Evolutionary conservation across 2,888 invertebrate species (phyloP).

Genomic region (Phortica okadai): DNA sequence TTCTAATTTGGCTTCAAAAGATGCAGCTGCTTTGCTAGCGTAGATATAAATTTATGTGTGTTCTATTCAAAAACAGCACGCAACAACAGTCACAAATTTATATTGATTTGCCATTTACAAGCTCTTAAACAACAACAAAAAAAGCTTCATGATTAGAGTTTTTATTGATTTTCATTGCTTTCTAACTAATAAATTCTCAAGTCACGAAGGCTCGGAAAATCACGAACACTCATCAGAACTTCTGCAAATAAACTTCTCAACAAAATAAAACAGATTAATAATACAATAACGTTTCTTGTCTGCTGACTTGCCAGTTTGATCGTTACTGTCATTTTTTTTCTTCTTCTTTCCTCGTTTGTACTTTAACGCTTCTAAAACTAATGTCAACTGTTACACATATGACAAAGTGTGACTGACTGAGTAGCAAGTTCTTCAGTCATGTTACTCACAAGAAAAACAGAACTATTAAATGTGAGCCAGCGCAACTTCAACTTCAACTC

Average conservation of each 20-base stretch:
- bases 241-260: too few species aligned
- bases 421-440: background rate
- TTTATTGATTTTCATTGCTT: conserved; percentile 7
- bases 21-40: too few species aligned
- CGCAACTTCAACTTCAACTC: background rate
- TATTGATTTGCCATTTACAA: conserved; percentile 1
- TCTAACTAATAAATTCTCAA: background rate
- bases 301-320: background rate
- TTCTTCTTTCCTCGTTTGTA: background rate
- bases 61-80: too few species aligned
- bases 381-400: conserved; percentile 29
- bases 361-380: background rate
- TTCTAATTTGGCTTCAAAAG: too few species aligned
- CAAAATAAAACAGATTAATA: too few species aligned
- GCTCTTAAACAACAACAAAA: background rate
- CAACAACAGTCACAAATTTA: background rate
- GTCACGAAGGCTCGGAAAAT: conserved; percentile 52
- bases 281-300: background rate
- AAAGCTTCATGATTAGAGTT: background rate
- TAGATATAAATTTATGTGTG: too few species aligned
- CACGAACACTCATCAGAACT: conserved; percentile 41
- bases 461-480: conserved; percentile 1
- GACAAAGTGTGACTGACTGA: background rate
- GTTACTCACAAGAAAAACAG: background rate
- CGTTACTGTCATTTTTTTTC: background rate